A percentile compares a stretch with the other conserved stretches of the same genome.
Evolutionary conservation across 2,797 vertebrate species (phyloP).

Genomic region (Nyctalus aviator): DNA sequence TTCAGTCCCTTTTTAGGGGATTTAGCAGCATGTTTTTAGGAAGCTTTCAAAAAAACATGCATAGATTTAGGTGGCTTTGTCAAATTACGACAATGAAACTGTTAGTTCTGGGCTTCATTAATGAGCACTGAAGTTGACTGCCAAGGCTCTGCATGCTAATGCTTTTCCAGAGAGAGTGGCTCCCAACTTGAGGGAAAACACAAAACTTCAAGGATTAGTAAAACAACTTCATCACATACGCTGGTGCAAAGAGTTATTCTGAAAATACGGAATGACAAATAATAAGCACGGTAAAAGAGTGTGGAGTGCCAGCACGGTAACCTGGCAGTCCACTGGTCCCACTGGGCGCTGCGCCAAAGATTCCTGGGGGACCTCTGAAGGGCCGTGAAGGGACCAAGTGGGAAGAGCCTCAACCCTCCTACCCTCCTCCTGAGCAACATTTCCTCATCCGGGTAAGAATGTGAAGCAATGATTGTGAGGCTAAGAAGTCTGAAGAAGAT

Average conservation of each 20-base stretch:
- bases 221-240: background rate
- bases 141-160: constrained; percentile 81
- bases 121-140: constrained; percentile 84
- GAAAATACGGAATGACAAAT: background rate
- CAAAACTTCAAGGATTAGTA: constrained; percentile 20
- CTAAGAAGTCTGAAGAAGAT: background rate
- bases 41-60: constrained; percentile 86
- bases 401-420: background rate
- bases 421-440: background rate
- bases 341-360: background rate
- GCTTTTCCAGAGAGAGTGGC: constrained; percentile 78
- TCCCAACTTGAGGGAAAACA: constrained; percentile 67
- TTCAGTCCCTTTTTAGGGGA: constrained; percentile 88
- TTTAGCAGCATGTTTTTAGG: constrained; percentile 88
- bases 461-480: background rate
- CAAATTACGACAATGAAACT: constrained; percentile 86
- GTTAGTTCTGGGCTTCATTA: constrained; percentile 86
- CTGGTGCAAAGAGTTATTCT: constrained; percentile 10
- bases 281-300: background rate
- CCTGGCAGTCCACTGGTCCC: background rate
- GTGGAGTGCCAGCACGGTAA: background rate
- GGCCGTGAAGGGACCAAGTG: background rate
- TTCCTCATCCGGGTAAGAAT: background rate
- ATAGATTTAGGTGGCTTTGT: constrained; percentile 88
- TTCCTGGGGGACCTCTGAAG: background rate